These are phyloP conservation scores for Cotesia glomerata DNA, from an alignment of 1,140 invertebrate genomes.

Conservation along the genomic window DNA sequence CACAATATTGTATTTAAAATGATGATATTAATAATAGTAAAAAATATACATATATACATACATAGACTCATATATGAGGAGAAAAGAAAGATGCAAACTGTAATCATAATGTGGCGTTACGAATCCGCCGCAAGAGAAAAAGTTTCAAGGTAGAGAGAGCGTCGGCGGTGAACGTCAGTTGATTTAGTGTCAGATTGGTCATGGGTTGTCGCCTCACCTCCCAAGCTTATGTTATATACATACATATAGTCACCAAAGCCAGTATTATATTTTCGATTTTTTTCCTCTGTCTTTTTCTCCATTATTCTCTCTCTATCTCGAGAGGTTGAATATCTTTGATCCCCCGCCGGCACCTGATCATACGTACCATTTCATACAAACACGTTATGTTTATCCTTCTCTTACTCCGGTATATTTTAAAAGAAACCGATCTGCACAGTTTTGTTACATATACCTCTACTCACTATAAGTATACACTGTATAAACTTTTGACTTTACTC, in stretches of 20 bases:
- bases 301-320: slow-evolving; percentile 9
- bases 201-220: slow-evolving; percentile 55
- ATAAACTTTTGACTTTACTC: not conserved
- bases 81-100: slow-evolving; percentile 22
- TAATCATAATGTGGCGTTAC: slow-evolving; percentile 24
- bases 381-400: not conserved
- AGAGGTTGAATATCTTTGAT: slow-evolving; percentile 46
- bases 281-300: slow-evolving; percentile 24
- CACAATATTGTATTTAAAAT: no score
- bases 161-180: slow-evolving; percentile 45
- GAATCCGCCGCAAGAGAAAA: slow-evolving; percentile 5
- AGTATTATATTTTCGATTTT: slow-evolving; percentile 45
- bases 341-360: slow-evolving; percentile 50
- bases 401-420: slow-evolving; percentile 30
- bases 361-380: slow-evolving; percentile 32
- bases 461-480: not conserved
- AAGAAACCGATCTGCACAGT: slow-evolving; percentile 44
- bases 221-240: slow-evolving; percentile 15
- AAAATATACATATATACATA: not conserved
- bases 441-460: not conserved
- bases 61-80: not conserved
- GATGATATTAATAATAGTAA: not conserved
- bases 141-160: not conserved
- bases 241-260: slow-evolving; percentile 12
- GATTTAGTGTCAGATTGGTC: slow-evolving; percentile 58